Evolutionary conservation across 2,888 invertebrate genomes (phyloP).

Genomic region (Rambutsinella grinnellia): DNA sequence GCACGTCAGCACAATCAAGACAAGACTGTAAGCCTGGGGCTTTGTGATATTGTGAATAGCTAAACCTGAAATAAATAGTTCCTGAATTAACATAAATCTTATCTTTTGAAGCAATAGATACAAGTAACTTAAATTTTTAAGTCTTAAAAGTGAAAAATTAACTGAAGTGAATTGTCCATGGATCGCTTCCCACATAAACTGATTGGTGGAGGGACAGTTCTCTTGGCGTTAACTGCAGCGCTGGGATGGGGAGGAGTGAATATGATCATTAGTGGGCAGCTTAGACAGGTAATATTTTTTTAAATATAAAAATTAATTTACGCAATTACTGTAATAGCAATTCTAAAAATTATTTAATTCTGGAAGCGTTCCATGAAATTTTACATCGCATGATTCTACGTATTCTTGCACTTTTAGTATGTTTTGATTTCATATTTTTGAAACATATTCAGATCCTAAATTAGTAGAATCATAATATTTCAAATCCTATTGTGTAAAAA

Average conservation of each 20-base stretch:
- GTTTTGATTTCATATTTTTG: no score
- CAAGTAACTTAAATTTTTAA: neutral
- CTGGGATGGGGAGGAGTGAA: constrained; percentile 65
- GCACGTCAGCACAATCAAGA: constrained; percentile 9
- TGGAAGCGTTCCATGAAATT: no score
- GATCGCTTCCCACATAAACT: constrained; percentile 64
- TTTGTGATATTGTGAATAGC: no score
- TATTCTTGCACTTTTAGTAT: no score
- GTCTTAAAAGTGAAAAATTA: neutral
- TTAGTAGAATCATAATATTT: no score
- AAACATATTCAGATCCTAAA: no score
- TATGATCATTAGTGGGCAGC: constrained; percentile 63
- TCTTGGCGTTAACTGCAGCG: constrained; percentile 61
- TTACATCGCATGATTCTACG: no score
- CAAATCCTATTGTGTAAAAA: no score
- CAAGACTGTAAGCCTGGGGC: neutral
- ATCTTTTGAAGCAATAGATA: neutral
- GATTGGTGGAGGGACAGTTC: constrained; percentile 61
- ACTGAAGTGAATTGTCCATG: constrained; percentile 45
- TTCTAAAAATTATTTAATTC: no score
- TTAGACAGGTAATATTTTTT: constrained; percentile 54
- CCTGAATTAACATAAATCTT: neutral
- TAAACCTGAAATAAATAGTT: no score
- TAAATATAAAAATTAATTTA: no score
- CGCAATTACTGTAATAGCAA: no score